Conservation (phyloP, 2,888 invertebrate species). For the Zhengitettix transpicula region DNA sequence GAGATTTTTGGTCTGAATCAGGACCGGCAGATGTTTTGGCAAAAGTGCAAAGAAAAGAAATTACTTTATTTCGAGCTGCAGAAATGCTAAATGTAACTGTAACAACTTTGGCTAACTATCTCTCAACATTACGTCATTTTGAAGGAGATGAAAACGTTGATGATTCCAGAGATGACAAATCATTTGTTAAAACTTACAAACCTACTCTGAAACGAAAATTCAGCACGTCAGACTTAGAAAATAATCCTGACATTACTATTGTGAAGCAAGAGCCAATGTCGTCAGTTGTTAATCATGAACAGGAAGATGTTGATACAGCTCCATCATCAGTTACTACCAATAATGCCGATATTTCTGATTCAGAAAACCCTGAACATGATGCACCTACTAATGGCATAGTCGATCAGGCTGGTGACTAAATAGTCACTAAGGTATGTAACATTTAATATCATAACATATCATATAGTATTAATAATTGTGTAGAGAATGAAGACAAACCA, state of each 20-base stretch:
- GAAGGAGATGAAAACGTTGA: slow-evolving; percentile 16
- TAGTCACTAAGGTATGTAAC: no score
- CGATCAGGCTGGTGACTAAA: neutral
- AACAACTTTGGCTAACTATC: slow-evolving; percentile 53
- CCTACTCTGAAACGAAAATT: slow-evolving; percentile 16
- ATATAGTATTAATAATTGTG: no score
- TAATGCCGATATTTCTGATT: slow-evolving; percentile 6
- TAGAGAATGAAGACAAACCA: no score
- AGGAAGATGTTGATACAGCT: slow-evolving; percentile 1
- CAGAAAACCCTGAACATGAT: slow-evolving; percentile 1
- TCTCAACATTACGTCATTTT: slow-evolving; percentile 34
- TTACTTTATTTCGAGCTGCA: slow-evolving; percentile 54
- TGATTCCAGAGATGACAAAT: slow-evolving; percentile 17
- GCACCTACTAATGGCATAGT: slow-evolving; percentile 1
- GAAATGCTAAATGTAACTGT: slow-evolving; percentile 60
- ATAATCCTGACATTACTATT: slow-evolving; percentile 42
- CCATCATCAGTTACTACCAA: slow-evolving; percentile 6
- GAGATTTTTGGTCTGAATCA: slow-evolving; percentile 65
- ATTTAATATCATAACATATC: no score
- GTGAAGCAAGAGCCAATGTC: slow-evolving; percentile 35
- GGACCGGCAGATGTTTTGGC: slow-evolving; percentile 56
- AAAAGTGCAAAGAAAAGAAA: slow-evolving; percentile 52
- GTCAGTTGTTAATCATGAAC: slow-evolving; percentile 6
- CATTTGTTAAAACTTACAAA: slow-evolving; percentile 23
- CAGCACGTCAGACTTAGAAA: slow-evolving; percentile 28